These are phyloP conservation scores for Glyptemys insculpta DNA, from an alignment of 2,797 vertebrate species.

Conservation along the genomic window DNA sequence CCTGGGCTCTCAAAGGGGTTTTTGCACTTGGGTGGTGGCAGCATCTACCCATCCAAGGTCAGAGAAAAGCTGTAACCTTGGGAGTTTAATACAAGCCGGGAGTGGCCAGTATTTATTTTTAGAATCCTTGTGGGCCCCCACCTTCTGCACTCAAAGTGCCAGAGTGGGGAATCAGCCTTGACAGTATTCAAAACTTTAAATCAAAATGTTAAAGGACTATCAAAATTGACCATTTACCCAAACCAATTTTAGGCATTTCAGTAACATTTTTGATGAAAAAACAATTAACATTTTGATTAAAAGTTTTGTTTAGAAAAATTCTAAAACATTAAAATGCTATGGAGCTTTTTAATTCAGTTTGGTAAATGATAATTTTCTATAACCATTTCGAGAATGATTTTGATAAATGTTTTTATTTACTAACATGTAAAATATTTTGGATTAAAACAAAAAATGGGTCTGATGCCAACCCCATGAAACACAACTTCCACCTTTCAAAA, in stretches of 20 bases:
- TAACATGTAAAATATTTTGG: background rate
- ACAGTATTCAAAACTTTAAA: background rate
- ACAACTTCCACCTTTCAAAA: background rate
- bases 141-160: too few species aligned
- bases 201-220: background rate
- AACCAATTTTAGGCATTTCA: background rate
- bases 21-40: too few species aligned
- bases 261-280: background rate
- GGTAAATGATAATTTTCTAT: background rate
- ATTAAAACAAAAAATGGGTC: background rate
- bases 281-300: background rate
- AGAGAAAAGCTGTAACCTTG: too few species aligned
- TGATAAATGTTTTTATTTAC: background rate
- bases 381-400: background rate
- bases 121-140: too few species aligned
- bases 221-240: background rate
- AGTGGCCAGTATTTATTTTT: too few species aligned
- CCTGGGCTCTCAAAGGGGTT: too few species aligned
- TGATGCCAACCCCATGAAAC: background rate
- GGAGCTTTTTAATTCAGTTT: background rate
- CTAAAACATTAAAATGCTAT: background rate
- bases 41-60: too few species aligned
- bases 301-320: background rate
- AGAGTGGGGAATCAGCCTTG: too few species aligned
- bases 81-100: too few species aligned